Base-by-base conservation (phyloP, 2,797 vertebrate species). In the Phyllotis vaccarum region DNA sequence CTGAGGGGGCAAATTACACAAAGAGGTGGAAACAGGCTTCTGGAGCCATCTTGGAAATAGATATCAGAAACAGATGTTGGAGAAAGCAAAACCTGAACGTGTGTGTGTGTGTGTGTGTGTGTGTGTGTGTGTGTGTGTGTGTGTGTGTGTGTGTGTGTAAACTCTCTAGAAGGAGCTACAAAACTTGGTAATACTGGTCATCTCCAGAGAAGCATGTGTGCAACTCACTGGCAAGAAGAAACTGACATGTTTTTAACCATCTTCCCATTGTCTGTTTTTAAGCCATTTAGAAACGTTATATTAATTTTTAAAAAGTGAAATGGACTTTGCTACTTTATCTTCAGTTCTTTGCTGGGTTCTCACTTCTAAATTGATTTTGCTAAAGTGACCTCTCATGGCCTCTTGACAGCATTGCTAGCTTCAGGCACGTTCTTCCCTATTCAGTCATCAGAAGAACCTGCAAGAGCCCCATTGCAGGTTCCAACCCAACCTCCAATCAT, bases 401-500 rank as follows among this genome's bases (percentile, higher is more conserved):
- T 86, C 68, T 78, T 5, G 6, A 34, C 46, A 49, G 70, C 76
- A 19, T 12, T 13, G 1, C 43, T 29, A 17, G 37, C 68, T 70
- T 64, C 5, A 5, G 79, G 40, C 16, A 1, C 10, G 0, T 75
- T 46, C 87, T 58, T 37, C 70, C 34, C 52, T 4, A 0, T 62
- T 19, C 10, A 40, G 76, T 34, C 16, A 1, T 43, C 58, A 52
- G 27, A 52, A 72, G 68, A 81, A 11, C 24, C 58, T 46, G 2
- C 4, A 3, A 12, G 2, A 2, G n/a, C 9, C 7, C 31, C 21
- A 54, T 16, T n/a, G n/a, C n/a, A n/a, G n/a, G n/a, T n/a, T 0
- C 1, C 24, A 0, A 3, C 6, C 56, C 37, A 24, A 8, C 29
- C 56, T 7, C 40, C 21, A 43, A 7, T n/a, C 60, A 5, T 0